Evolutionary conservation across 2,888 invertebrate genomes (phyloP), one percentile per base, ranked within the genome.

Genomic region (Hypercompe scribonia): DNA sequence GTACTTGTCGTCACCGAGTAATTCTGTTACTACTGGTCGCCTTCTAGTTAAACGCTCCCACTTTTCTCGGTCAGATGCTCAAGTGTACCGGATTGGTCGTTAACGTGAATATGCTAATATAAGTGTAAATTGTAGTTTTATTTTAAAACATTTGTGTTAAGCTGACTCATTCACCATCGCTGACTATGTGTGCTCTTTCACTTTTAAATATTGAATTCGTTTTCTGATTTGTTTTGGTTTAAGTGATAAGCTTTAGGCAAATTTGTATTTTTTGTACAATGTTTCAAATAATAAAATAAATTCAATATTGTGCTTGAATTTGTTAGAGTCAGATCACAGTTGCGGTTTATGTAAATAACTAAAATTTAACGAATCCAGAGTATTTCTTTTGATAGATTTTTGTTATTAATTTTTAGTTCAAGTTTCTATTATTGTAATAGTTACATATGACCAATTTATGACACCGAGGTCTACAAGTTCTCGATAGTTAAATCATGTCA

Each of bases 31-130:
- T 24, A 50, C 63, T 63, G 31, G 7, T 68, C n/a, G 24, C 11
- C 28, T 8, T 77, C 72, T 63, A 71, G 76, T 46, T 65, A 67
- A 46, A 66, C 50, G 72, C 73, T 72, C 69, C 79, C 74, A 81
- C 74, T 80, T 78, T 85, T 82, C 81, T 85, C 87, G 90, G 87
- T 87, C 87, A 86, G 87, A 75, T 88, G 83, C 75, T n/a, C 83
- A 88, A 84, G 78, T 84, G 72, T 73, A 79, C 80, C 61, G 76
- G 80, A 82, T 76, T 82, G 78, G 76, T 76, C 74, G 74, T 84
- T 70, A 81, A 75, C 80, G 65, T 81, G 78, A 74, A 61, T 77
- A 88, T 88, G 88, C 81, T 83, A 89, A 86, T 86, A 84, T 83
- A 78, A 77, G 75, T 84, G 75, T 82, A 81, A 81, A 79, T 80